A percentile compares a stretch with the other conserved stretches of the same genome.
Evolutionary conservation across 1,140 invertebrate species (phyloP).

Genomic region (Drosophila saltans): DNA sequence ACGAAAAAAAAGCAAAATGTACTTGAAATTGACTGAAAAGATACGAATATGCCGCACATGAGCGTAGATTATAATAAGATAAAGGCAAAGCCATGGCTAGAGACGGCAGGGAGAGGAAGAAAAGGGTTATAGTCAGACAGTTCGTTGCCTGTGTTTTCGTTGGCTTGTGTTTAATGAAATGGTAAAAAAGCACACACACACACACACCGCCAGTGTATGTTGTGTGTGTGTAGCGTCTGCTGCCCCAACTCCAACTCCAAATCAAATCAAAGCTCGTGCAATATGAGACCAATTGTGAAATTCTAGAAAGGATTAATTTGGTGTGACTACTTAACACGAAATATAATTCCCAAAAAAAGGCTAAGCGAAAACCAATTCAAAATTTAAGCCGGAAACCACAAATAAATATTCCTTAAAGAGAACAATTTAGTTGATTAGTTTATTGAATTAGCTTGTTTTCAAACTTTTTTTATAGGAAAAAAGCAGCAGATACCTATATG

Average conservation of each 20-base stretch:
- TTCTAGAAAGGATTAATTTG: slow-evolving; percentile 25
- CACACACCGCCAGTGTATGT: slow-evolving; percentile 17
- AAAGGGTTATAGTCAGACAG: slow-evolving; percentile 54
- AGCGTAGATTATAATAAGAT: slow-evolving; percentile 77
- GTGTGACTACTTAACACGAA: slow-evolving; percentile 15
- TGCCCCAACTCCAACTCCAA: slow-evolving; percentile 42
- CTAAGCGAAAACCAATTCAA: neutral
- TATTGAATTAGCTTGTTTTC: too few species aligned
- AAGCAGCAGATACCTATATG: too few species aligned
- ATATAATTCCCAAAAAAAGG: slow-evolving; percentile 2
- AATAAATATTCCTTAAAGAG: neutral
- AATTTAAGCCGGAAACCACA: slow-evolving; percentile 1
- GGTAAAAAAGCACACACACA: slow-evolving; percentile 38
- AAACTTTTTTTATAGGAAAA: too few species aligned
- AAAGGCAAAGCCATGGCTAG: slow-evolving; percentile 46
- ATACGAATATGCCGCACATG: slow-evolving; percentile 76
- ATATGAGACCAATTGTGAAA: slow-evolving; percentile 33
- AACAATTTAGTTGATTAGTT: neutral
- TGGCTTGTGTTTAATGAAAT: slow-evolving; percentile 50
- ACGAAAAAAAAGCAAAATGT: slow-evolving; percentile 56
- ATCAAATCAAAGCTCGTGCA: slow-evolving; percentile 42
- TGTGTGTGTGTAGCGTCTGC: slow-evolving; percentile 28
- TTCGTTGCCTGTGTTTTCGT: slow-evolving; percentile 25
- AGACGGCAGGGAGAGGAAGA: slow-evolving; percentile 10
- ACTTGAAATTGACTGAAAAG: slow-evolving; percentile 79